A percentile compares a stretch with the other conserved stretches of the same genome.
phyloP scores from a whole-genome alignment of 2,797 vertebrate species.

The Cossypha niveicapilla region DNA sequence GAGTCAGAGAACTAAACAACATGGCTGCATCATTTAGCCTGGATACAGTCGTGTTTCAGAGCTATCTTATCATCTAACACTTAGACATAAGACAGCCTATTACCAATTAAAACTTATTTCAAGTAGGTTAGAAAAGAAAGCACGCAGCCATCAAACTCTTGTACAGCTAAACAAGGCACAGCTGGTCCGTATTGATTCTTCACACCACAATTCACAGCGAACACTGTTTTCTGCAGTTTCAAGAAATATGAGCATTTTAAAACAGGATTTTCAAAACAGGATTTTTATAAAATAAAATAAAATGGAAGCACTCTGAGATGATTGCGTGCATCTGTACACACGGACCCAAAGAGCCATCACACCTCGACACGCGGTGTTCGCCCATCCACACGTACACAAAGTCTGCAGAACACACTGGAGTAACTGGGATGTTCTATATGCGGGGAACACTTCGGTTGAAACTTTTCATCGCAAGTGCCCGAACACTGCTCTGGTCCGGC shows the following conservation, averaged over 20 bases:
- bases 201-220: background rate
- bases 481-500: rapidly evolving
- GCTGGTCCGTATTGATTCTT: background rate
- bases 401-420: background rate
- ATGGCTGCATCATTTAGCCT: slow-evolving; percentile 24
- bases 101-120: background rate
- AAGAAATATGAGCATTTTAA: background rate
- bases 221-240: background rate
- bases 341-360: rapidly evolving
- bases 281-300: background rate
- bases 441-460: background rate
- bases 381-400: background rate
- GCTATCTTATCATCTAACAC: background rate
- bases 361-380: background rate
- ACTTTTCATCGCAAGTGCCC: background rate
- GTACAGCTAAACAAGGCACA: background rate
- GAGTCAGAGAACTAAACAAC: background rate
- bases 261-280: background rate
- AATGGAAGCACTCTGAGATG: background rate
- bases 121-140: background rate
- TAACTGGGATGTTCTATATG: rapidly evolving
- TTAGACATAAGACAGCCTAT: background rate
- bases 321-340: rapidly evolving
- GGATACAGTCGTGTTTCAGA: background rate
- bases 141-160: background rate